A percentile compares a stretch with the other conserved stretches of the same genome.
Conservation (phyloP, 2,797 vertebrate genomes). For the Sebastes diaconus region DNA sequence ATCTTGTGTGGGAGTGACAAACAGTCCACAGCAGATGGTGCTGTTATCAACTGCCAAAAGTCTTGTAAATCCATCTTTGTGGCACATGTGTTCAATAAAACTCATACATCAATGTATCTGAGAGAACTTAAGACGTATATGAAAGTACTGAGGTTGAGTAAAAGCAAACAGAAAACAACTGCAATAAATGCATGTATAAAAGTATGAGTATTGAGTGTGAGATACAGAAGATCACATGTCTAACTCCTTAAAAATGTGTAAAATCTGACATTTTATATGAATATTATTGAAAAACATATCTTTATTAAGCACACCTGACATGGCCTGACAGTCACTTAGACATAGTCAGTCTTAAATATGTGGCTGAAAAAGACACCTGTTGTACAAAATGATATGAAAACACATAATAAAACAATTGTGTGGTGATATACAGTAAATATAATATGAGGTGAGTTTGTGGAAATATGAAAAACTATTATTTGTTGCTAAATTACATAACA, state of each 20-base stretch:
- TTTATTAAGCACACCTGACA: not conserved
- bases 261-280: not conserved
- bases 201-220: not conserved
- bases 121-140: not conserved
- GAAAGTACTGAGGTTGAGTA: not conserved
- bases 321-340: too few species aligned
- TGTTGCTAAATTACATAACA: not conserved
- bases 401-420: not conserved
- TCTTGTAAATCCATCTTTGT: not conserved
- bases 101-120: too few species aligned
- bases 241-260: not conserved
- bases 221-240: not conserved
- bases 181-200: not conserved
- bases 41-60: slow-evolving; percentile 33
- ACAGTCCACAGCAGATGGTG: slow-evolving; percentile 65
- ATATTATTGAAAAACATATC: not conserved
- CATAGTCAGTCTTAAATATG: not conserved
- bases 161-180: not conserved
- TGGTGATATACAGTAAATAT: not conserved
- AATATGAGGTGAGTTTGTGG: not conserved
- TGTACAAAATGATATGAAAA: not conserved
- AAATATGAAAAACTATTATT: not conserved
- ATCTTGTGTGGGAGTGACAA: slow-evolving; percentile 50
- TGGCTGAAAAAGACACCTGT: not conserved
- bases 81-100: not conserved